Percentiles rank a stretch among this genome's conserved stretches.
phyloP scores from a whole-genome alignment of 1,140 invertebrate species.

The Sycophila sp. region DNA sequence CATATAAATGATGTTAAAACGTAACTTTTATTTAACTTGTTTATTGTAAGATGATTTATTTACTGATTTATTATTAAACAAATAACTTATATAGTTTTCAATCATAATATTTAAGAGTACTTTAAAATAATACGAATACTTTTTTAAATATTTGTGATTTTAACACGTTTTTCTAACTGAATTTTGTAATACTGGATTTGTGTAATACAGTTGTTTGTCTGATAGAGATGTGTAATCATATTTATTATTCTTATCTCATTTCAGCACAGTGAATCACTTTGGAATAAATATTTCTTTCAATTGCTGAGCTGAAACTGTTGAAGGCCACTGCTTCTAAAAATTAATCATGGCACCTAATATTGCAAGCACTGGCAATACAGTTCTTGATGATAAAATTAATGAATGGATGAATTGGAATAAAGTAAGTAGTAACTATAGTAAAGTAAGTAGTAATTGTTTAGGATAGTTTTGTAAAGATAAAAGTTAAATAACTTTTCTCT shows the following conservation, averaged over 20 bases:
- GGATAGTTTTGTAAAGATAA: background rate
- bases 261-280: background rate
- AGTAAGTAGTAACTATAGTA: slow-evolving; percentile 52
- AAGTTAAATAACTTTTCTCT: background rate
- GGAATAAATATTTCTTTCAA: background rate
- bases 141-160: background rate
- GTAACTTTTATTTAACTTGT: no score
- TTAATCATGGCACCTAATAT: slow-evolving; percentile 35
- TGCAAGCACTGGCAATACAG: slow-evolving; percentile 54
- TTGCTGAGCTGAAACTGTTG: slow-evolving; percentile 4
- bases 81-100: no score
- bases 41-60: no score
- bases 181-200: background rate
- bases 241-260: slow-evolving; percentile 12
- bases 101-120: no score
- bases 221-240: background rate
- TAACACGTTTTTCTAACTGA: background rate
- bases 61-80: no score
- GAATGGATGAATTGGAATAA: slow-evolving; percentile 76
- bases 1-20: no score
- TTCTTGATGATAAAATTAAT: slow-evolving; percentile 69
- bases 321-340: background rate
- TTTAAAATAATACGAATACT: no score
- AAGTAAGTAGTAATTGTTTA: slow-evolving; percentile 18
- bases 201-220: background rate